Evolutionary conservation across 2,113 vertebrate genomes (phyloP), one percentile per base, ranked within the genome.

Genomic region (Pelecanus crispus): DNA sequence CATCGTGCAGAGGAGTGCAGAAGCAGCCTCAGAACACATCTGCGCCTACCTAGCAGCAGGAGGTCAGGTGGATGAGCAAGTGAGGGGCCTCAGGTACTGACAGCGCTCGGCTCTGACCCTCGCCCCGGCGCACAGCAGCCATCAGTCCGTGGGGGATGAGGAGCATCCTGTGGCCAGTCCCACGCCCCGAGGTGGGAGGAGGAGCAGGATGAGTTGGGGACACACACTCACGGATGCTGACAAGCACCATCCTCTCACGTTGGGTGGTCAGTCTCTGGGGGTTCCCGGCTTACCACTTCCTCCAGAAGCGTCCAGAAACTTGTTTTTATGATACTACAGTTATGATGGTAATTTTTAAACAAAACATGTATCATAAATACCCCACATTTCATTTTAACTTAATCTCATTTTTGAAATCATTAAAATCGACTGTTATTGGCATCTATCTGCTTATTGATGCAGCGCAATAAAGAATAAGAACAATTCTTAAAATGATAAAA

Each of bases 201-300:
- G 38, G 34, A 55, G 24, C 50, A 53, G 49, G 89, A 77, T 1
- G 1, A 70, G 11, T 2, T 45, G 20, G 9, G 38, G 52, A 59
- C 11, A 18, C 29, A 36, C 18, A 7, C 29, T 74, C 52, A n/a
- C 0, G 0, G 77, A 71, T 74, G 72, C 73, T 84, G 72, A 94
- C 68, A 63, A 81, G 55, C 47, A 87, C 18, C 47, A 55, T 15
- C 45, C 44, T 59, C 65, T 87, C 81, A 42, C 89, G 70, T 5
- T 89, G 73, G 77, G 89, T 84, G 94, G 93, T 86, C 89, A 74
- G n/a, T 40, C 50, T 63, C n/a, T 38, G 32, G 18, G 22, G 67
- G 59, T 95, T 88, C 65, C 72, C 59, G 84, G 52, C n/a, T 81
- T n/a, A 91, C 81, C 89, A 61, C 90, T 91, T 96, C 93, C 94